Conservation (phyloP, 2,113 vertebrate genomes). For the Nibea coibor region DNA sequence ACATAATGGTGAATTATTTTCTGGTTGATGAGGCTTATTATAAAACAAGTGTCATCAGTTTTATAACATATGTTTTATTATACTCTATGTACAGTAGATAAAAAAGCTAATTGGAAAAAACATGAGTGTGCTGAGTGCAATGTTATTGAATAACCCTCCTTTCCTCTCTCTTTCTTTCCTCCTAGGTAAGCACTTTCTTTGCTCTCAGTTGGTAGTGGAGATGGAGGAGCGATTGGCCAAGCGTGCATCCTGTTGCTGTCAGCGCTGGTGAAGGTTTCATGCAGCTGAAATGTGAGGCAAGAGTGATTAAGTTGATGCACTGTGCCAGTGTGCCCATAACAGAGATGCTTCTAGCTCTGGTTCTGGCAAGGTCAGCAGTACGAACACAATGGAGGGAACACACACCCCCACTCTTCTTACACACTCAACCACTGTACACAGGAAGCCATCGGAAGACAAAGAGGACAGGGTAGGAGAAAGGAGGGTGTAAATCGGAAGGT, state of each 20-base stretch:
- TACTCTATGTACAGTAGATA: no score
- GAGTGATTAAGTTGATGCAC: slow-evolving; percentile 80
- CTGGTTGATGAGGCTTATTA: background rate
- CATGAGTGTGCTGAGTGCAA: slow-evolving; percentile 14
- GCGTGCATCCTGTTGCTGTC: slow-evolving; percentile 69
- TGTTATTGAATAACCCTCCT: slow-evolving; percentile 56
- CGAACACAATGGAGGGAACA: slow-evolving; percentile 48
- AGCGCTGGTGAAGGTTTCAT: slow-evolving; percentile 62
- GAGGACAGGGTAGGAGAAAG: background rate
- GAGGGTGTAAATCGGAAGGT: slow-evolving; percentile 23
- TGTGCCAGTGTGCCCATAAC: slow-evolving; percentile 56
- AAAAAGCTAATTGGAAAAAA: slow-evolving; percentile 1
- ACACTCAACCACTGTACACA: slow-evolving; percentile 22
- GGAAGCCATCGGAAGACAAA: slow-evolving; percentile 27
- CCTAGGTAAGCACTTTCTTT: slow-evolving; percentile 84
- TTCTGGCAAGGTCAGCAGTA: slow-evolving; percentile 63
- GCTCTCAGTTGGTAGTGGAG: slow-evolving; percentile 63
- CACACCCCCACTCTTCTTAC: background rate
- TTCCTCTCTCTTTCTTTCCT: slow-evolving; percentile 58
- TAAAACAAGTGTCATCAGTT: background rate
- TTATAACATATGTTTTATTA: no score
- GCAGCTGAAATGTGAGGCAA: slow-evolving; percentile 71
- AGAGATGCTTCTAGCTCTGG: slow-evolving; percentile 50
- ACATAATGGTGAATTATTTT: background rate
- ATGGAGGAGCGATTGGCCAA: slow-evolving; percentile 59